Evolutionary conservation across 1,140 invertebrate genomes (phyloP).

Genomic region (Drosophila persimilis): DNA sequence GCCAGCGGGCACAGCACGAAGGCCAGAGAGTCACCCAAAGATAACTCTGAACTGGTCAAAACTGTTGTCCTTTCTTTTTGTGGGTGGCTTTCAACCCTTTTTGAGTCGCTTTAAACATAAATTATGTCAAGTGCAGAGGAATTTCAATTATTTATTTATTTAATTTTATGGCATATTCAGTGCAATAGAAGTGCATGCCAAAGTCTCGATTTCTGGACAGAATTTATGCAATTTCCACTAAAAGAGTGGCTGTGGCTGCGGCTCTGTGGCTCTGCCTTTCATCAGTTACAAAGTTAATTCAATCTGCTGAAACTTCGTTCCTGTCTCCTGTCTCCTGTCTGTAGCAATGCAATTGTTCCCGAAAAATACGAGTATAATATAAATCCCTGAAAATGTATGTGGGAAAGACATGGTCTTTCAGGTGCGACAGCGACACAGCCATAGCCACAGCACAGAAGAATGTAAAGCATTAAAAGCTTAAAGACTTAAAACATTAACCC

Average conservation of each 20-base stretch:
- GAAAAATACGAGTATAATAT: constrained; percentile 23
- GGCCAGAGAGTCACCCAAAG: constrained; percentile 9
- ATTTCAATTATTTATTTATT: constrained; percentile 45
- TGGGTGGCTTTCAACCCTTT: constrained; percentile 15
- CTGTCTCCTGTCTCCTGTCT: not conserved
- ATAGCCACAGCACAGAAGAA: constrained; percentile 40
- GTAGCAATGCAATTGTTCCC: constrained; percentile 45
- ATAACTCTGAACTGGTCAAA: constrained; percentile 44
- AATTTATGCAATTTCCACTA: constrained; percentile 9
- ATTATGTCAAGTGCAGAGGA: constrained; percentile 17
- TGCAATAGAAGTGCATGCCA: constrained; percentile 9
- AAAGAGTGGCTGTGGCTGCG: not conserved
- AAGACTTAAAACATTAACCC: constrained; percentile 70
- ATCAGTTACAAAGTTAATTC: constrained; percentile 36
- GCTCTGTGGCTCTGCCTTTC: constrained; percentile 12
- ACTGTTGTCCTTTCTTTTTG: constrained; percentile 14
- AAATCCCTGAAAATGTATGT: constrained; percentile 29
- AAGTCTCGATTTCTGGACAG: constrained; percentile 1
- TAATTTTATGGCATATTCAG: constrained; percentile 12
- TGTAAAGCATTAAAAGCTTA: constrained; percentile 71
- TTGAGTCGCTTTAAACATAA: constrained; percentile 29
- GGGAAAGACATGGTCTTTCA: constrained; percentile 18
- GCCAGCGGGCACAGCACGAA: constrained; percentile 1
- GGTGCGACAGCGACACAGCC: constrained; percentile 18
- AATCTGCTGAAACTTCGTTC: constrained; percentile 15